Percentiles rank a stretch among this genome's conserved stretches.
Conservation (phyloP, 2,797 vertebrate genomes). For the Sebastes minor region DNA sequence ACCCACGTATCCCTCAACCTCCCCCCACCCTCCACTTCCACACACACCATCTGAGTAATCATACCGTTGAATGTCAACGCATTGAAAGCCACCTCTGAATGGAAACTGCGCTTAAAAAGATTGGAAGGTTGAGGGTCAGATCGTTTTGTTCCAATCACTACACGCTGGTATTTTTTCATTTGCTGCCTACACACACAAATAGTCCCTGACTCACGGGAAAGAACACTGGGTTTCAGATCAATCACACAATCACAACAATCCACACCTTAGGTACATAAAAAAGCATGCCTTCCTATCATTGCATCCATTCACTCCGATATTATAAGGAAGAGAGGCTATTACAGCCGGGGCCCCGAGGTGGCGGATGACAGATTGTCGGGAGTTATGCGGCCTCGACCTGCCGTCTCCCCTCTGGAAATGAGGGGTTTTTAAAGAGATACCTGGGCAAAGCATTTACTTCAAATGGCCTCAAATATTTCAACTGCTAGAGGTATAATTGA, state of each 20-base stretch:
- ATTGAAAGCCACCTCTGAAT: conserved; percentile 52
- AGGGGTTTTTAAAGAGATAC: conserved; percentile 27
- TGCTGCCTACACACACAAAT: conserved; percentile 48
- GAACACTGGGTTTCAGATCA: conserved; percentile 53
- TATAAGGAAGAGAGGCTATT: conserved; percentile 42
- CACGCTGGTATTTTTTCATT: conserved; percentile 63
- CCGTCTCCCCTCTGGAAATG: conserved; percentile 38
- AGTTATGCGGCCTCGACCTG: conserved; percentile 51
- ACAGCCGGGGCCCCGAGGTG: conserved; percentile 5
- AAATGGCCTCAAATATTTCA: conserved; percentile 54
- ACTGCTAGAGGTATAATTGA: conserved; percentile 59
- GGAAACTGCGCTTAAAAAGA: conserved; percentile 37
- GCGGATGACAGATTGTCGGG: conserved; percentile 34
- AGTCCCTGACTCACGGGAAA: conserved; percentile 38
- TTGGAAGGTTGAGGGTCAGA: conserved; percentile 59
- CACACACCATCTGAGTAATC: conserved; percentile 37
- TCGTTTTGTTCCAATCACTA: conserved; percentile 52
- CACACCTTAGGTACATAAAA: conserved; percentile 51
- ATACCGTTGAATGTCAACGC: conserved; percentile 42
- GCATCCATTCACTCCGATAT: conserved; percentile 42
- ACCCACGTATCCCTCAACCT: background rate
- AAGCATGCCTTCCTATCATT: conserved; percentile 47
- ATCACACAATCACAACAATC: conserved; percentile 64
- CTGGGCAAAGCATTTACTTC: conserved; percentile 53
- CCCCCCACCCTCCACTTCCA: background rate